Evolutionary conservation across 2,113 vertebrate genomes (phyloP), one percentile per base, ranked within the genome.

Genomic region (Rhinogobius similis): DNA sequence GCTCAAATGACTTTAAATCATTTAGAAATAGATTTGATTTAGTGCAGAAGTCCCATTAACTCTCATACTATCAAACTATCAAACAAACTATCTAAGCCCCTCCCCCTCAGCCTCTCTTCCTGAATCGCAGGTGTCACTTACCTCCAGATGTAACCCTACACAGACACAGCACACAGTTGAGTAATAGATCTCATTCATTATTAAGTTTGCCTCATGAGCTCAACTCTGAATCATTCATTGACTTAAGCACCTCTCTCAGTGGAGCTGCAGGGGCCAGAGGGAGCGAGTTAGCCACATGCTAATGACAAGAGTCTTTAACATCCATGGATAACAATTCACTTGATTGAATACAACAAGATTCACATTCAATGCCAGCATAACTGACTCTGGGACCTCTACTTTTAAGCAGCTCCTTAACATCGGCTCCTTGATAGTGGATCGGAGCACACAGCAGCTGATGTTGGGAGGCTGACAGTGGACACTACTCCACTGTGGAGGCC

Each of bases 171-270:
- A 62, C 89, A 93, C 41, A 93, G 93, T 94, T 95, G 94, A 94
- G 95, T 95, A 94, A 96, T 95, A 93, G 89, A 93, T 82, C 93
- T 96, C 94, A 95, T 96, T 90, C 92, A 91, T 96, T 96, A 97
- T 96, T 96, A 93, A 94, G 92, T 68, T 93, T 91, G 90, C 91
- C 90, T 93, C 92, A 92, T 93, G 91, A 94, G 93, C 87, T 93
- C 91, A 86, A 88, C 79, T 87, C 92, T 97, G 95, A 97, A 97
- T 97, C 93, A 95, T 97, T 97, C 93, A 98, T 97, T 93, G 91
- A 91, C 88, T 79, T 77, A 83, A 84, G 84, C 82, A 86, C 79
- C 79, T 85, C 83, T 86, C 85, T 75, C 67, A 18, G 38, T 76
- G 78, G 79, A 85, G 73, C 59, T 48, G 70, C 26, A 77, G 43